Base-by-base conservation (phyloP, 2,113 vertebrate genomes). In the Anthoscopus minutus region DNA sequence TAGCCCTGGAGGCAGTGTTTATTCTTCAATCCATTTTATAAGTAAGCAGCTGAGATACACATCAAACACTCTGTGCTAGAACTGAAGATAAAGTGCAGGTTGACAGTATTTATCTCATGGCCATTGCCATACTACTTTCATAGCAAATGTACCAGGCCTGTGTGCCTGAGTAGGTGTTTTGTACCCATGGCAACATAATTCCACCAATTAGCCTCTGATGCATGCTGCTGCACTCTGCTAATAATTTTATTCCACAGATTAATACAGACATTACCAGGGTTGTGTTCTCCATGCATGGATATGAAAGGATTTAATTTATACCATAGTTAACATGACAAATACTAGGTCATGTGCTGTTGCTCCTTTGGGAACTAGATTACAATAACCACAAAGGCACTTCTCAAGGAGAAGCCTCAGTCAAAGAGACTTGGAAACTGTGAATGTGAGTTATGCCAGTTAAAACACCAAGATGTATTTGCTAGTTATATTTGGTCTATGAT, bases 241-340 rank as follows among this genome's bases (percentile, higher is more conserved):
- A 47, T 71, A 33, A 58, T 71, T 79, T 37, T 18, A 22, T 70
- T 85, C n/a, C 74, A 47, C 42, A 42, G 37, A 25, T 74, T 45
- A 11, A 20, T 28, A 38, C 28, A 96, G 96, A 92, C 94, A 84
- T 17, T 96, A 97, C 1, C 15, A 97, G 24, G 31, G 65, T 31
- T 96, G 96, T n/a, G 91, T 97, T 50, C 80, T 97, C 45, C 66
- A 20, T 38, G 96, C 93, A 14, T 95, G 96, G 96, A 79, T 97
- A 81, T 82, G 94, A 92, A 40, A 83, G 7, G 17, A 38, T 82
- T 86, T 71, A 7, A 70, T 79, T 70, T 81, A 45, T 58, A 88
- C 27, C 16, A 27, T 20, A 30, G n/a, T 27, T 70, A 33, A 51
- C 1, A 0, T 56, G 45, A 70, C n/a, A 69, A 86, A 54, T 44